Evolutionary conservation across 2,113 vertebrate species (phyloP).

Genomic region (Conger conger): DNA sequence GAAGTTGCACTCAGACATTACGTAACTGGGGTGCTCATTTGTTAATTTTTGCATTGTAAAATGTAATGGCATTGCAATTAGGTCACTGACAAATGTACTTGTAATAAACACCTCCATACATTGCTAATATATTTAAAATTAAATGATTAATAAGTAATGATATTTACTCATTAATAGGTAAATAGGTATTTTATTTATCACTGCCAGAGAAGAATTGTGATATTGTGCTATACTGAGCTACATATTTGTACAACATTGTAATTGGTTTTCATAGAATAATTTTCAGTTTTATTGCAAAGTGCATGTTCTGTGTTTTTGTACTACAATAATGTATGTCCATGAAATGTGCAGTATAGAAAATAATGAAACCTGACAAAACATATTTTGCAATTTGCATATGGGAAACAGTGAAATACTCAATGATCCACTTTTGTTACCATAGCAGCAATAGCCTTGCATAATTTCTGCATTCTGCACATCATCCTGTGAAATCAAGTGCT

Average conservation of each 20-base stretch:
- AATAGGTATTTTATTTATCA: neutral
- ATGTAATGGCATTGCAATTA: too few species aligned
- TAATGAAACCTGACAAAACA: constrained; percentile 35
- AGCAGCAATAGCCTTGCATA: neutral
- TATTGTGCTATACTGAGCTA: neutral
- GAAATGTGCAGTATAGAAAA: constrained; percentile 19
- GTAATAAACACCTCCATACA: too few species aligned
- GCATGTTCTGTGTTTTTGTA: neutral
- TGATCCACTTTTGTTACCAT: neutral
- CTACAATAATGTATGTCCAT: neutral
- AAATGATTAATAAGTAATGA: neutral
- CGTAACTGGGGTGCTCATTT: neutral
- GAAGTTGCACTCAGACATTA: neutral
- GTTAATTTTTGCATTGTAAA: neutral
- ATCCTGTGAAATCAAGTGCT: too few species aligned
- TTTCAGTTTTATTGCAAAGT: constrained; percentile 1
- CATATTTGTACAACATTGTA: neutral
- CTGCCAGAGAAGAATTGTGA: neutral
- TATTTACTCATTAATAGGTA: too few species aligned
- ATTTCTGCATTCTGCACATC: constrained; percentile 3
- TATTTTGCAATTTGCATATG: neutral
- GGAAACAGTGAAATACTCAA: neutral
- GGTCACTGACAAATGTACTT: too few species aligned
- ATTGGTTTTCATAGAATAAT: neutral
- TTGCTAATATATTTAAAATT: too few species aligned